Conservation (phyloP, 2,888 invertebrate genomes). For the Erebia epiphron region DNA sequence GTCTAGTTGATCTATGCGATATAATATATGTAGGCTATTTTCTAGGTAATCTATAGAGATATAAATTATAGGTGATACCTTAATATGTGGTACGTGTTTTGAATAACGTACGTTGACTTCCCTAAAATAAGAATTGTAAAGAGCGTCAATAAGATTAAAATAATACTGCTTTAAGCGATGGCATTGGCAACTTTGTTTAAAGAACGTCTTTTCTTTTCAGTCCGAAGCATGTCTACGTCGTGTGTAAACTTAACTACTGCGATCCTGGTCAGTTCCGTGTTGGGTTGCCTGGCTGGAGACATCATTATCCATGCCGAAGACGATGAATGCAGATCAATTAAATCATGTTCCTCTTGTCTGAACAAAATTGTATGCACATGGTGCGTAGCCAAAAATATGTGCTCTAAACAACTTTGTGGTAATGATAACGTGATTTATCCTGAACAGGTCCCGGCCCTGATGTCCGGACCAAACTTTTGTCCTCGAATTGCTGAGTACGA, state of each 20-base stretch:
- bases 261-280: constrained; percentile 27
- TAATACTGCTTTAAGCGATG: too few relatives aligned
- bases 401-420: constrained; percentile 65
- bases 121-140: too few relatives aligned
- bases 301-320: constrained; percentile 37
- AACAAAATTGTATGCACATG: constrained; percentile 58
- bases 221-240: constrained; percentile 12
- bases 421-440: constrained; percentile 70
- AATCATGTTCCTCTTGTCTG: constrained; percentile 62
- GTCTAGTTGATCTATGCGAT: not conserved
- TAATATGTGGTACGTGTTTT: too few relatives aligned
- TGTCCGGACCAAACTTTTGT: constrained; percentile 66
- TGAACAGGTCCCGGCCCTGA: constrained; percentile 54
- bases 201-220: constrained; percentile 13
- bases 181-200: not conserved
- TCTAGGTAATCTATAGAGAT: too few relatives aligned
- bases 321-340: constrained; percentile 43
- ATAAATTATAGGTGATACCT: too few relatives aligned
- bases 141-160: too few relatives aligned
- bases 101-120: too few relatives aligned
- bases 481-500: constrained; percentile 58
- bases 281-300: constrained; percentile 37
- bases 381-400: constrained; percentile 69
- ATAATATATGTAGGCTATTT: too few relatives aligned
- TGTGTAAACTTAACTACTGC: constrained; percentile 11